These are phyloP conservation scores for Drosophila neocordata DNA, from an alignment of 1,140 invertebrate genomes.

Conservation along the genomic window DNA sequence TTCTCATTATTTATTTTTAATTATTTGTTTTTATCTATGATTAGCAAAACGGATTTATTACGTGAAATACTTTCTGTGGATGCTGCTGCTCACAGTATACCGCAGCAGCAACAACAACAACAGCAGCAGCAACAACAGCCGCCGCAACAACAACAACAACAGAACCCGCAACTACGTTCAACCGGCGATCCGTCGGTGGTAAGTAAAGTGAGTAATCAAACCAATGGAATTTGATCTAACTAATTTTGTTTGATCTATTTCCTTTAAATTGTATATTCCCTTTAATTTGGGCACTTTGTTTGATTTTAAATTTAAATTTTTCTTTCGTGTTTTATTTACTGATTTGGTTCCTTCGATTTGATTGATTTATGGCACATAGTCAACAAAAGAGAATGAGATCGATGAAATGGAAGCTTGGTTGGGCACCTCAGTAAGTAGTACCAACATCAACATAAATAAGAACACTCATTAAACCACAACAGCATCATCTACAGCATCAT, in stretches of 20 bases:
- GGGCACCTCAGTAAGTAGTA: constrained; percentile 86
- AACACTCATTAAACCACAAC: constrained; percentile 33
- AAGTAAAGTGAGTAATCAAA: constrained; percentile 81
- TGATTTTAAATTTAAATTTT: constrained; percentile 49
- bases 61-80: constrained; percentile 78
- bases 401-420: constrained; percentile 97
- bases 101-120: constrained; percentile 40
- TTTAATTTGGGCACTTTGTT: constrained; percentile 43
- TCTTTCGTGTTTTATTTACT: constrained; percentile 25
- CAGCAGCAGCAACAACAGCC: constrained; percentile 34
- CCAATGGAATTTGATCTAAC: constrained; percentile 48
- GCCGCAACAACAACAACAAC: constrained; percentile 48
- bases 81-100: constrained; percentile 70
- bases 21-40: background rate
- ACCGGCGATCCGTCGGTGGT: constrained; percentile 77
- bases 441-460: constrained; percentile 6
- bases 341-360: constrained; percentile 38
- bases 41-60: constrained; percentile 71
- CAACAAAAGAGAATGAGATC: constrained; percentile 93
- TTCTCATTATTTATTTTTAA: no score
- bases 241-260: constrained; percentile 60
- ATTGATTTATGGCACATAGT: constrained; percentile 72
- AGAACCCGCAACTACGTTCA: constrained; percentile 33
- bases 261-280: constrained; percentile 32
- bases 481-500: background rate